Evolutionary conservation across 2,113 vertebrate genomes (phyloP), one percentile per base, ranked within the genome.

Genomic region (Megaceryle torquata): DNA sequence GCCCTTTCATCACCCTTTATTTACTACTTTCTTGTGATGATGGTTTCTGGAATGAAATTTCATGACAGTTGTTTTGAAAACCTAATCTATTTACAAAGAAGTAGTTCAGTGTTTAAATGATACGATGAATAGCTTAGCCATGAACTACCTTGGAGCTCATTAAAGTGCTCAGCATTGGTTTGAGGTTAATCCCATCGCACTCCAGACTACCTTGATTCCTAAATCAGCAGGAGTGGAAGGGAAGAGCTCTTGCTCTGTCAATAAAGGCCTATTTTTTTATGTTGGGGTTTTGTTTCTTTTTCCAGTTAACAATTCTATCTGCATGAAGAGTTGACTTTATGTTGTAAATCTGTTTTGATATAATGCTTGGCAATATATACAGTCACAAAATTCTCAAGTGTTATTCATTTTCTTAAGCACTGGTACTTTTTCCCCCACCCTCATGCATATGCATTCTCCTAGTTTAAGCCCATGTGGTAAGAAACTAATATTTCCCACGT

Each of bases 41-140:
- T 88, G 44, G 41, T 83, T 95, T 93, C 71, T 76, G 82, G 67
- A 86, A 91, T 72, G 67, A 86, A 88, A 84, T 65, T n/a, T 51
- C 50, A 46, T 59, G n/a, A 48, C 29, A 63, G 26, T 74, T 89
- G 41, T 95, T 93, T 88, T 56, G 76, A 86, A 93, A 93, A 76
- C 31, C 71, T 56, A 70, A 74, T 77, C 68, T 78, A 53, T 69
- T 61, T 56, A 67, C 65, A 88, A 51, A 89, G 70, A 89, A 67
- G 17, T 85, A 56, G 88, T 88, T 84, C 21, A 24, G 29, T 82
- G 43, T 91, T 86, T 80, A 76, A 68, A 37, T 72, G 24, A 28
- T 88, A 18, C 70, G 72, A 11, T 67, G 51, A 75, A 48, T 82
- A 76, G 50, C 84, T 88, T 57, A 82, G 65, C 35, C 44, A 10